A percentile compares a stretch with the other conserved stretches of the same genome.
phyloP scores from a whole-genome alignment of 2,888 invertebrate species.

The Lasioglossum marginatum region DNA sequence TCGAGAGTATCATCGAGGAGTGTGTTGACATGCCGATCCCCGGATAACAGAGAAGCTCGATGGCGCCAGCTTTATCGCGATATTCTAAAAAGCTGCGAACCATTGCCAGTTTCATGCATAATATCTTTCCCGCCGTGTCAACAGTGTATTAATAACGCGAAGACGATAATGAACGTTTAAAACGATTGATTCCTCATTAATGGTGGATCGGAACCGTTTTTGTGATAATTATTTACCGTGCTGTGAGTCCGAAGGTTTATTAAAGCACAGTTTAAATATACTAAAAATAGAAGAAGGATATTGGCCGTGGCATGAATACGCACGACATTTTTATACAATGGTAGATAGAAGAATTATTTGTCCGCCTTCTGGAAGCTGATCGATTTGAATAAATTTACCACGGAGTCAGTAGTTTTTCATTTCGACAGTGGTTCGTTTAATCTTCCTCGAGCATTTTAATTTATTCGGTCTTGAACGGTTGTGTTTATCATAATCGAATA shows the following conservation, averaged over 20 bases:
- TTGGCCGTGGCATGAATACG: background rate
- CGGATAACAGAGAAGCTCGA: conserved; percentile 22
- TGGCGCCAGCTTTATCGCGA: conserved; percentile 17
- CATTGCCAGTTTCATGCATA: conserved; percentile 6
- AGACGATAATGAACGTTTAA: conserved; percentile 4
- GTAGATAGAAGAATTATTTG: background rate
- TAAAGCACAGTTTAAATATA: background rate
- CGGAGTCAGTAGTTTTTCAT: background rate
- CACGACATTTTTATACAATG: background rate
- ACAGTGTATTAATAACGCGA: conserved; percentile 7
- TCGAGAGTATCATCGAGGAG: background rate
- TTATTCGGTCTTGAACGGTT: background rate
- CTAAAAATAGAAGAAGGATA: background rate
- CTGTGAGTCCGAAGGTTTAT: background rate
- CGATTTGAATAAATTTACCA: background rate
- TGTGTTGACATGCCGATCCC: conserved; percentile 19
- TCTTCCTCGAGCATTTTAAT: background rate
- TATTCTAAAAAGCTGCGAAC: conserved; percentile 20
- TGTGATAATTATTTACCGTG: background rate
- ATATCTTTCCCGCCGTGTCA: background rate
- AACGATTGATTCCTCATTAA: background rate
- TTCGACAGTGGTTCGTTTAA: background rate
- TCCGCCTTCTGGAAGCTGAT: background rate
- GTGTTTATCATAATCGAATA: background rate
- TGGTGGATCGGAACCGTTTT: background rate